Evolutionary conservation across 2,797 vertebrate species (phyloP), one percentile per base, ranked within the genome.

Genomic region (Acomys russatus): DNA sequence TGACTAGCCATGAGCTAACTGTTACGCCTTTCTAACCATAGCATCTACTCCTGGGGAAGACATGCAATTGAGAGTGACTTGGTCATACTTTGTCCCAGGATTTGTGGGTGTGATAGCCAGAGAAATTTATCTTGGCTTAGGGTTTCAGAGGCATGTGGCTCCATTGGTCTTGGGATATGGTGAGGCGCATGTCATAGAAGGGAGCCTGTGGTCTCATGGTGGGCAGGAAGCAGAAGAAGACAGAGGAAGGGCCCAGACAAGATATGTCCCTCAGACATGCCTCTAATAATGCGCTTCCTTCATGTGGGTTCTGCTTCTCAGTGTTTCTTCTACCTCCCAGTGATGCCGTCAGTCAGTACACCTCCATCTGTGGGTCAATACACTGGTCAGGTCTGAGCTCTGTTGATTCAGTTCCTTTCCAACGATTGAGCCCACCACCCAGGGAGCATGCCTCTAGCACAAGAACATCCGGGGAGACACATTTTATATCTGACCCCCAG

Each of bases 21-120:
- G 4, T 0, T 17, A 15, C 3, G 35, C 0, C 15, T 25, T 83
- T 59, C 30, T 73, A 17, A 0, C 2, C 2, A 0, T 22, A 6
- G 51, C 0, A 23, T 51, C 44, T 44, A 9, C 1, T 56, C 56
- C 49, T 17, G 7, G 6, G 59, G 35, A 68, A n/a, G 74, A 25
- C 25, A 4, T 1, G 0, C 1, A 33, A 3, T 25, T 61, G 14
- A 91, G 54, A 25, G 25, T 49, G 51, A 49, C 3, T n/a, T 1
- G 33, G 4, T 73, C 9, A 49, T 25, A 35, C 35, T 1, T 22
- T 18, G 7, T 18, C 86, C 44, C 30, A 10, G 64, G 64, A 56
- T 56, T 30, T 54, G 8, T 9, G 15, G 3, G 22, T 49, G 61
- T 44, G 61, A 25, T 64, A 82, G 12, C 18, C 54, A 3, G 25